Evolutionary conservation across 2,113 vertebrate species (phyloP), one percentile per base, ranked within the genome.

Genomic region (human): DNA sequence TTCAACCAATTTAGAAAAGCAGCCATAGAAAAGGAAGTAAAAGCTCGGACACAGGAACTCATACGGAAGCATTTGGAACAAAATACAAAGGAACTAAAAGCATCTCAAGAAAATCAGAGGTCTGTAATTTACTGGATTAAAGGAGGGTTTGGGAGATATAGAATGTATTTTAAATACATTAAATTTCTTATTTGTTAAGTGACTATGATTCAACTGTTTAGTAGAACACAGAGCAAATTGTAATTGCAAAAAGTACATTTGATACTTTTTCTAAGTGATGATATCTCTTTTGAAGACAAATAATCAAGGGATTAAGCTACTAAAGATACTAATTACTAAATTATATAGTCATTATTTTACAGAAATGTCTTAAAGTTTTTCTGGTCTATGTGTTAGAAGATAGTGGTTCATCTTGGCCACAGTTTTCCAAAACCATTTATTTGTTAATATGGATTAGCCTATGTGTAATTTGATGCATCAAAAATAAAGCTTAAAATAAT

Each of bases 1-100:
- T 99, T 99, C 98, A 99, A 99, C 96, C 98, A 99, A 40, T 99
- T 99, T 97, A 99, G 98, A 86, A 99, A 99, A 83, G 99, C 97
- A 66, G 99, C 99, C 2, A 98, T 99, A 79, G 99, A 99, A 94
- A 99, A 99, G 92, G 99, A 99, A 86, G 98, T 98, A 32, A 98
- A 97, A 9, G 99, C 98, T 84, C 98, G 99, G 96, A 98, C 27
- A 4, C 98, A 97, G 61, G 97, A 98, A 89, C 80, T 99, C 57
- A 98, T 98, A 85, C 99, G 94, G 95, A 99, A 96, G 85, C 98
- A 97, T 55, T 78, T 97, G 96, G 98, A 87, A 43, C 98, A 98
- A 55, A 97, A 97, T 0, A 82, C 96, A 52, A 97, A 78, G 81
- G 97, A 99, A 93, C 88, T 48, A 57, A 98, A 98, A 92, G 80